phyloP scores from a whole-genome alignment of 2,113 vertebrate genomes.

The Coracopsis vasa region DNA sequence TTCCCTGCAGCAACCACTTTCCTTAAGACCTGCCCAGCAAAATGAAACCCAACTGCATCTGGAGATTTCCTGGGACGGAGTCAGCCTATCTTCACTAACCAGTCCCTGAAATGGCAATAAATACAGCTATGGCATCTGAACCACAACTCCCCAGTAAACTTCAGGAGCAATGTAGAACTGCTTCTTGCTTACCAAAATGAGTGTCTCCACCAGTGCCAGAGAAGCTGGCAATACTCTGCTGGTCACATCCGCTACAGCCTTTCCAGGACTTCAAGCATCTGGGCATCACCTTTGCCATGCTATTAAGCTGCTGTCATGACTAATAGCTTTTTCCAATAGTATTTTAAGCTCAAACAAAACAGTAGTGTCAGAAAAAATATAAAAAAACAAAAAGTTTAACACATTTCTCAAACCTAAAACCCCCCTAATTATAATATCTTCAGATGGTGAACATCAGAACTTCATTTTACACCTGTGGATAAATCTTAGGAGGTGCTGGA shows the following conservation, averaged over 20 bases:
- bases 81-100: neutral
- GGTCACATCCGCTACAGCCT: neutral
- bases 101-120: neutral
- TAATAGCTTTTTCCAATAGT: neutral
- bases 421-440: neutral
- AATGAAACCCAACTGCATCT: neutral
- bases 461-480: neutral
- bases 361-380: neutral
- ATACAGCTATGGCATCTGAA: fast-evolving
- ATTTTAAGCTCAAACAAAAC: neutral
- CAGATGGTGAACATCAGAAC: neutral
- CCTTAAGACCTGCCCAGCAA: neutral
- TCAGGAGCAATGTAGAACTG: neutral
- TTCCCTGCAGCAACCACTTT: neutral
- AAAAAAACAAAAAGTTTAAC: neutral
- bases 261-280: neutral
- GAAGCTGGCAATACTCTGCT: neutral
- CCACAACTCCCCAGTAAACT: neutral
- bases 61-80: neutral
- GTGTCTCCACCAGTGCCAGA: neutral
- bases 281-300: neutral
- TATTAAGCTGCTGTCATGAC: neutral
- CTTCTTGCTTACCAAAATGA: neutral
- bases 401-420: neutral
- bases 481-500: neutral